These are phyloP conservation scores for Lutjanus argentimaculatus DNA, from an alignment of 2,797 vertebrate genomes.

Conservation along the genomic window DNA sequence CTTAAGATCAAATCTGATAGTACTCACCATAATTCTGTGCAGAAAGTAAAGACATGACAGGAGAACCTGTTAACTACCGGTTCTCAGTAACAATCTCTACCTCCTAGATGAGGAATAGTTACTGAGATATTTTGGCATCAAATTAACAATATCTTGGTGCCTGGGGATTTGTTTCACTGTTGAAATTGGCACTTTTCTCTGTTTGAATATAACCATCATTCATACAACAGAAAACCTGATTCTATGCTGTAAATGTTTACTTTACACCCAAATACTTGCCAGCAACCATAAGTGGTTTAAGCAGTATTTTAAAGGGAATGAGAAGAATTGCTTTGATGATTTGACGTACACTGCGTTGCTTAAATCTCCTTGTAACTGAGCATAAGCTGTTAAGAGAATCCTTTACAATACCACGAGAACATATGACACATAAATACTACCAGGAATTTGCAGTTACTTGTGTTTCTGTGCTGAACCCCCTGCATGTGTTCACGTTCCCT, in stretches of 20 bases:
- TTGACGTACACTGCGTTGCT: conserved; percentile 5
- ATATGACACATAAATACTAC: neutral
- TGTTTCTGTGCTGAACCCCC: conserved; percentile 9
- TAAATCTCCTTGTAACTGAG: conserved; percentile 9
- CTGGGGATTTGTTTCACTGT: neutral
- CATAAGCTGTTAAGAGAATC: conserved; percentile 24
- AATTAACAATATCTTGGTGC: neutral
- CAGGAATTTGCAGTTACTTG: neutral
- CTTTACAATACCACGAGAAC: neutral
- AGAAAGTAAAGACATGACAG: too few species aligned
- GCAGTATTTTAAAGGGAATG: neutral
- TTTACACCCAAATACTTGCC: neutral
- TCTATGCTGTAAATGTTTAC: neutral
- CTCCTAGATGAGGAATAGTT: neutral
- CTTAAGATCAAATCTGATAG: too few species aligned
- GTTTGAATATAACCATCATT: neutral
- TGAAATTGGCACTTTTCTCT: neutral
- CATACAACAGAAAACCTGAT: neutral
- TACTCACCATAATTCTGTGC: too few species aligned
- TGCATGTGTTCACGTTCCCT: neutral
- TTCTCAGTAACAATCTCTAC: too few species aligned
- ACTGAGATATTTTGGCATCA: neutral
- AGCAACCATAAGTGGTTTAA: neutral
- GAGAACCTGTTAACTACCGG: too few species aligned
- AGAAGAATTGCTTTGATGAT: conserved; percentile 10